A percentile compares a stretch with the other conserved stretches of the same genome.
Evolutionary conservation across 2,113 vertebrate species (phyloP).

Genomic region (Ascaphus truei): DNA sequence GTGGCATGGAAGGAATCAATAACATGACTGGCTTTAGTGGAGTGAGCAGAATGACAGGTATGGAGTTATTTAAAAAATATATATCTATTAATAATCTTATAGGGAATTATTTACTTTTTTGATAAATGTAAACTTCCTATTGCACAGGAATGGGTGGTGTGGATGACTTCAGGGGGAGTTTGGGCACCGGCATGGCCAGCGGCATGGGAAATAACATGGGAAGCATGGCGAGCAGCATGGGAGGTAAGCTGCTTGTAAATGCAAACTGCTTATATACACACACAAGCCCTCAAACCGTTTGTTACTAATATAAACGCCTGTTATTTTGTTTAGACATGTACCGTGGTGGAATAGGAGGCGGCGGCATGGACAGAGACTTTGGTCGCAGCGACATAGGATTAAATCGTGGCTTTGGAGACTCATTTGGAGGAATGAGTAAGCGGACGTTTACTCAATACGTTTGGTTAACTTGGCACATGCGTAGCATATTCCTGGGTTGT

Average conservation of each 20-base stretch:
- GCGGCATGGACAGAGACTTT: conserved; percentile 88
- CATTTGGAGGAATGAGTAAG: conserved; percentile 90
- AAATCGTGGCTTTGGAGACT: conserved; percentile 88
- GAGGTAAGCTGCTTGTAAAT: conserved; percentile 37
- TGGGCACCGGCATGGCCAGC: conserved; percentile 30
- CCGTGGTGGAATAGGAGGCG: conserved; percentile 82
- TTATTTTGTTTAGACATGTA: conserved; percentile 67
- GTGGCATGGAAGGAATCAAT: conserved; percentile 85
- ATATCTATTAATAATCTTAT: too few species aligned
- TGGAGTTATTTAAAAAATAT: too few species aligned
- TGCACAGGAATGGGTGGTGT: conserved; percentile 32
- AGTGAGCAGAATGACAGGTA: conserved; percentile 89
- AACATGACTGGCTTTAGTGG: conserved; percentile 85
- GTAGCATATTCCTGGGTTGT: too few species aligned
- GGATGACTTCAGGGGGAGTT: conserved; percentile 44
- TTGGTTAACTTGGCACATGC: too few species aligned
- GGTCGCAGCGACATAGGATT: conserved; percentile 82
- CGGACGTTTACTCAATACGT: too few species aligned
- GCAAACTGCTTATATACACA: neutral
- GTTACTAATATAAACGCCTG: neutral
- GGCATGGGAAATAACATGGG: conserved; percentile 33
- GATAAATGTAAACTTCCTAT: conserved; percentile 10
- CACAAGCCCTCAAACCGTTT: too few species aligned
- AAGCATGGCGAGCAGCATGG: conserved; percentile 29
- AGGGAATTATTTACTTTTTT: neutral